These are phyloP conservation scores for Pyrocephalus nanus DNA, from an alignment of 2,797 vertebrate genomes.

Conservation along the genomic window DNA sequence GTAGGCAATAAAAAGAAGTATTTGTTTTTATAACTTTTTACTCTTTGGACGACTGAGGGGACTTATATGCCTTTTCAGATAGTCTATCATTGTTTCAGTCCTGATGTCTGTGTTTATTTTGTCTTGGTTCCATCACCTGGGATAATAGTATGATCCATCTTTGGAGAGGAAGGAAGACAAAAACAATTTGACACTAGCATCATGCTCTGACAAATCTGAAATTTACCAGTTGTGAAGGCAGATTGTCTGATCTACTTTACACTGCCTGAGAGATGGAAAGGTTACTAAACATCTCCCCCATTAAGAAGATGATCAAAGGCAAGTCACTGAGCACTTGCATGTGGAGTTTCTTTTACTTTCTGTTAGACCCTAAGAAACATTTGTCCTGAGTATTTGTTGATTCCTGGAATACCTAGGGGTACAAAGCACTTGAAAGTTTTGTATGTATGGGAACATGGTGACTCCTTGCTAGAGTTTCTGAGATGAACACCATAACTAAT, in stretches of 20 bases:
- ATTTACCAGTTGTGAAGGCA: neutral
- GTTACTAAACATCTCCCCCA: neutral
- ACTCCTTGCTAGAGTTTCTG: conserved; percentile 3
- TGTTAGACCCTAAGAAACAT: neutral
- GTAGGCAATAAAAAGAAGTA: conserved; percentile 2
- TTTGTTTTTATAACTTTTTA: conserved; percentile 40
- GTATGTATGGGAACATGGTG: neutral
- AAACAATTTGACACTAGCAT: neutral
- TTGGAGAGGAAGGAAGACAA: neutral
- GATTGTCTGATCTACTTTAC: neutral
- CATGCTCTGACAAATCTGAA: neutral
- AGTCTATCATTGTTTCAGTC: neutral
- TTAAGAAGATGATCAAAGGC: neutral
- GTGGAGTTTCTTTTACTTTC: neutral
- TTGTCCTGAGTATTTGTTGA: neutral
- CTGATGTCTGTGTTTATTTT: conserved; percentile 33
- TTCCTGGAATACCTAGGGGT: neutral
- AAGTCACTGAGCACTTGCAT: neutral
- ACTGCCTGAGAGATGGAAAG: neutral
- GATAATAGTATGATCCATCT: neutral
- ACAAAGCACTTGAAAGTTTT: neutral
- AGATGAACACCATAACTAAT: neutral
- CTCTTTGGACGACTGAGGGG: neutral
- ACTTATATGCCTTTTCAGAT: neutral
- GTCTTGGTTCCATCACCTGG: neutral